A percentile compares a stretch with the other conserved stretches of the same genome.
phyloP scores from a whole-genome alignment of 2,888 invertebrate species.

The Neoscelio sp. region DNA sequence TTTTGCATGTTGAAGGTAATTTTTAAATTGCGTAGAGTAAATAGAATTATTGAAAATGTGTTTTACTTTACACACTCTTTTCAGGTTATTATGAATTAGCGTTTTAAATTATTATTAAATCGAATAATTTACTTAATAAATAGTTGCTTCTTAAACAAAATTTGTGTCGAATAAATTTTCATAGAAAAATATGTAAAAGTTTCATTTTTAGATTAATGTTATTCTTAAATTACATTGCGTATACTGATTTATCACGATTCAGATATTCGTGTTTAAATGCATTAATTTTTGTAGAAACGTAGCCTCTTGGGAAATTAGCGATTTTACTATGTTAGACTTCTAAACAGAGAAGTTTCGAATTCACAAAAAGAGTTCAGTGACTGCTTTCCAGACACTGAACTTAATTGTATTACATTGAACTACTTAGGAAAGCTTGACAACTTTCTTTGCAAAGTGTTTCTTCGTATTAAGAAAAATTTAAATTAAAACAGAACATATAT shows the following conservation, averaged over 20 bases:
- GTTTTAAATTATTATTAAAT: no score
- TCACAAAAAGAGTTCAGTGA: not conserved
- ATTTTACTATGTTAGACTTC: conserved; percentile 25
- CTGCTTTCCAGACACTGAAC: no score
- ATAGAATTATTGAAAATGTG: no score
- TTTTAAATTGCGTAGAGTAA: conserved; percentile 10
- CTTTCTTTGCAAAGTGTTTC: not conserved
- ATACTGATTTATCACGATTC: no score
- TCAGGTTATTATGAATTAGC: conserved; percentile 2
- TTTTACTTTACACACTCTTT: conserved; percentile 11
- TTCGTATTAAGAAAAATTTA: no score
- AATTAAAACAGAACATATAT: no score
- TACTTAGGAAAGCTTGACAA: no score
- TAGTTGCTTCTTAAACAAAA: not conserved
- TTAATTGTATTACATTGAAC: conserved; percentile 4
- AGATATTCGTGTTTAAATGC: conserved; percentile 6
- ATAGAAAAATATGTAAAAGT: no score
- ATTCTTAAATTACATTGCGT: no score
- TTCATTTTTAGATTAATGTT: no score
- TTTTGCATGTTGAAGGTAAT: conserved; percentile 30
- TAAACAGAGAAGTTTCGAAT: conserved; percentile 10
- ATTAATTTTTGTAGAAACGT: not conserved
- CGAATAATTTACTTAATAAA: not conserved
- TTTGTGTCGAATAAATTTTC: no score
- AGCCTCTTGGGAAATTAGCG: conserved; percentile 35